phyloP scores from a whole-genome alignment of 2,888 invertebrate species.

The Dioctria rufipes region DNA sequence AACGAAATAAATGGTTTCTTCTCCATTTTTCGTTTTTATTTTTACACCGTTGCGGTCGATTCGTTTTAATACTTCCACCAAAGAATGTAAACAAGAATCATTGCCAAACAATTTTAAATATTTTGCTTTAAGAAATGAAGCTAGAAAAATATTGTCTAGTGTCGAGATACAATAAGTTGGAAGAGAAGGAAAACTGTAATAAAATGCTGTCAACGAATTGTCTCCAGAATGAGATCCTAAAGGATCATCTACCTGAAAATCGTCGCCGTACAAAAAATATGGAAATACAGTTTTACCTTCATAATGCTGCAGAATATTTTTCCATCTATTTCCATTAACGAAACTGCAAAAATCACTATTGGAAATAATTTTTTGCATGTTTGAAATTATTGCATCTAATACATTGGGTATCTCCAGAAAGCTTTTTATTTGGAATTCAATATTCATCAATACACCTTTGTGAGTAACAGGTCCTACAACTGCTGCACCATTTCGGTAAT shows the following conservation, averaged over 20 bases:
- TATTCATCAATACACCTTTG: no score
- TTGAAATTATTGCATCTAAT: no score
- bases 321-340: neutral
- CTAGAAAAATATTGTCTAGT: slow-evolving; percentile 2
- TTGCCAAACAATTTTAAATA: neutral
- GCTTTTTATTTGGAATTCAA: no score
- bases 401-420: no score
- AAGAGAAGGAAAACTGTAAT: slow-evolving; percentile 1
- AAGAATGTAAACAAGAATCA: neutral
- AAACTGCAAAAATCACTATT: neutral
- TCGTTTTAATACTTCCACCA: neutral
- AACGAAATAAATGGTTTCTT: neutral
- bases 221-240: neutral
- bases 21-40: neutral
- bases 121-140: neutral
- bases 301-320: neutral
- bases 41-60: neutral
- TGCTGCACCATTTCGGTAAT: no score
- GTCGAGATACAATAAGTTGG: neutral
- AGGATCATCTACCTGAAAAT: slow-evolving; percentile 6
- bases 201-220: slow-evolving; percentile 3
- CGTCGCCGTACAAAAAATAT: neutral
- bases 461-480: no score
- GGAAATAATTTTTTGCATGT: no score
- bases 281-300: slow-evolving; percentile 6